phyloP scores from a whole-genome alignment of 2,113 vertebrate genomes.

The Petromus typicus region DNA sequence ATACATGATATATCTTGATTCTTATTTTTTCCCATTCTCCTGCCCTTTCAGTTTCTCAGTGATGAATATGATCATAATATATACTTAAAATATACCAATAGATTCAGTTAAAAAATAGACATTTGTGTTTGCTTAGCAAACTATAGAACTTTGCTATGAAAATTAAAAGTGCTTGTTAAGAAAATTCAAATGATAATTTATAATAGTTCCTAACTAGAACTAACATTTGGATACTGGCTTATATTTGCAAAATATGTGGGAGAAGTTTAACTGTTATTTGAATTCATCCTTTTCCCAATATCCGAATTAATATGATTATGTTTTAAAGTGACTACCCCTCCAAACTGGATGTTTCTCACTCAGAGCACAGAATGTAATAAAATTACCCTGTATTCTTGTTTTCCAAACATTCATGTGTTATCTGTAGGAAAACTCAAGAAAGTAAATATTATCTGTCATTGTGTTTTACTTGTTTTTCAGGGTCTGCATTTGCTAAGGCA shows the following conservation, averaged over 20 bases:
- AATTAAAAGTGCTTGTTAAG: neutral
- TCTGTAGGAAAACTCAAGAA: conserved; percentile 22
- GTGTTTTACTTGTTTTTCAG: conserved; percentile 84
- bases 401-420: conserved; percentile 28
- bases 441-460: conserved; percentile 1
- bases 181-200: neutral
- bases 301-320: conserved; percentile 8
- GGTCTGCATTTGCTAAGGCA: conserved; percentile 98
- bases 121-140: neutral
- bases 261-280: conserved; percentile 52
- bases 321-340: neutral
- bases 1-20: too few relatives aligned
- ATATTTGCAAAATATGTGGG: conserved; percentile 22
- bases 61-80: too few relatives aligned
- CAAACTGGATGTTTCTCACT: neutral
- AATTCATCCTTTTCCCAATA: conserved; percentile 35
- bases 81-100: too few relatives aligned
- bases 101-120: neutral
- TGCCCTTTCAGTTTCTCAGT: too few relatives aligned
- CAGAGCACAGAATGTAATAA: neutral
- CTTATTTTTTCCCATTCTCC: too few relatives aligned
- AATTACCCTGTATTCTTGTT: conserved; percentile 1
- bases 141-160: neutral
- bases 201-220: conserved; percentile 55
- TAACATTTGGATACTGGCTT: conserved; percentile 32